Percentiles rank a stretch among this genome's conserved stretches.
phyloP scores from a whole-genome alignment of 2,888 invertebrate genomes.

The Gortyna flavago region DNA sequence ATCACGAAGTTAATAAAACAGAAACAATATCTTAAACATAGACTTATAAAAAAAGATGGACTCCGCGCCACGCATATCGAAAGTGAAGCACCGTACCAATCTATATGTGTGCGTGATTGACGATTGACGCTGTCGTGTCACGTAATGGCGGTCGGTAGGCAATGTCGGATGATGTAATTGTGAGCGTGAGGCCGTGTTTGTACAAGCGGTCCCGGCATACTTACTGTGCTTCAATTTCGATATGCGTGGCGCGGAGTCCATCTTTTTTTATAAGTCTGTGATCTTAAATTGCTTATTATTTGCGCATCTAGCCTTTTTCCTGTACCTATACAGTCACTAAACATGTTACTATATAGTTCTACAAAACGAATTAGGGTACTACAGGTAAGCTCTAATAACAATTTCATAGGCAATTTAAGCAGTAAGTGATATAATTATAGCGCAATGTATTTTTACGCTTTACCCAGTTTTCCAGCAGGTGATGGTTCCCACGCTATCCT shows the following conservation, averaged over 20 bases:
- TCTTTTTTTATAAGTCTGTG: no score
- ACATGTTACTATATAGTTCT: background rate
- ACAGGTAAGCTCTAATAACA: constrained; percentile 5
- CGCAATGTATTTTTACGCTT: constrained; percentile 33
- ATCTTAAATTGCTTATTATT: constrained; percentile 10
- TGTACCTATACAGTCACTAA: background rate
- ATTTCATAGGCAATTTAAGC: constrained; percentile 8
- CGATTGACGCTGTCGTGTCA: no score
- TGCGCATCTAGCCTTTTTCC: background rate
- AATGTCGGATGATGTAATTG: no score
- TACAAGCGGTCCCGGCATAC: no score
- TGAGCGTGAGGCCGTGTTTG: no score
- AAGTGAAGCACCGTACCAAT: no score
- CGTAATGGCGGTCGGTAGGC: no score
- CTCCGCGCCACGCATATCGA: no score
- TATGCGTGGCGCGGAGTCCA: no score
- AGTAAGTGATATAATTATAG: constrained; percentile 35
- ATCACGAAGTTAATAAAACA: constrained; percentile 19
- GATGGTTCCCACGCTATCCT: constrained; percentile 79
- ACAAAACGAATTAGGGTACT: background rate
- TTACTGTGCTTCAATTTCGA: no score
- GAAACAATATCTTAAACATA: background rate
- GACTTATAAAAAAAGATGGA: no score
- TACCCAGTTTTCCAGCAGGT: constrained; percentile 69
- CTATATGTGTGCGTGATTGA: no score